A percentile compares a stretch with the other conserved stretches of the same genome.
These are phyloP conservation scores for Archivesica marissinica DNA, from an alignment of 1,140 invertebrate genomes.

Conservation along the genomic window DNA sequence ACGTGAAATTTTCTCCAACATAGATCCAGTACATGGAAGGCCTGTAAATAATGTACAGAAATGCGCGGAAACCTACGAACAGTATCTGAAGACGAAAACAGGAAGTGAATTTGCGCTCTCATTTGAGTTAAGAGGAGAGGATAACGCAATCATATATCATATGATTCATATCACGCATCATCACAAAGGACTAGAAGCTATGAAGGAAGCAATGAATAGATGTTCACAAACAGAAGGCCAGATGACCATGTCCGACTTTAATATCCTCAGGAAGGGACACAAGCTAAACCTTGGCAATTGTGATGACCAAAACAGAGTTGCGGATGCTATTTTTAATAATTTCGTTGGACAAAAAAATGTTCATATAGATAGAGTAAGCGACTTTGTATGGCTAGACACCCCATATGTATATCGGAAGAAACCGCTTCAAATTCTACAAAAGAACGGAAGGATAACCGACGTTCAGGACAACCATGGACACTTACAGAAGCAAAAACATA, in stretches of 20 bases:
- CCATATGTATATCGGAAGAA: neutral
- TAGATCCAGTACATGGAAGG: neutral
- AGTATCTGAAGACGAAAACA: neutral
- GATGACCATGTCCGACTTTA: slow-evolving; percentile 10
- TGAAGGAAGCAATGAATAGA: slow-evolving; percentile 12
- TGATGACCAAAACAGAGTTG: neutral
- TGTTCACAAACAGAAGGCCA: slow-evolving; percentile 19
- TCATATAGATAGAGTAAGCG: neutral
- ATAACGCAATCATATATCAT: neutral
- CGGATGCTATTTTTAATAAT: slow-evolving; percentile 1
- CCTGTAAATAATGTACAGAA: neutral
- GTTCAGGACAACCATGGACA: neutral
- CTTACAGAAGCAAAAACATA: neutral
- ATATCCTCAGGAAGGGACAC: neutral
- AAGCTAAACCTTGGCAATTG: slow-evolving; percentile 9
- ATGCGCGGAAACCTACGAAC: neutral
- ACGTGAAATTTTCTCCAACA: neutral
- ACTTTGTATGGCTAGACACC: neutral
- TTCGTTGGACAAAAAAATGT: neutral
- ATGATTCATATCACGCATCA: slow-evolving; percentile 21
- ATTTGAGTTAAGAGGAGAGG: neutral
- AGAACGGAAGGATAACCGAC: neutral
- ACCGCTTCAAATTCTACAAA: neutral
- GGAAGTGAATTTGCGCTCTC: neutral
- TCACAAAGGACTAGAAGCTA: neutral